Evolutionary conservation across 2,113 vertebrate genomes (phyloP).

Genomic region (Isurus oxyrinchus): DNA sequence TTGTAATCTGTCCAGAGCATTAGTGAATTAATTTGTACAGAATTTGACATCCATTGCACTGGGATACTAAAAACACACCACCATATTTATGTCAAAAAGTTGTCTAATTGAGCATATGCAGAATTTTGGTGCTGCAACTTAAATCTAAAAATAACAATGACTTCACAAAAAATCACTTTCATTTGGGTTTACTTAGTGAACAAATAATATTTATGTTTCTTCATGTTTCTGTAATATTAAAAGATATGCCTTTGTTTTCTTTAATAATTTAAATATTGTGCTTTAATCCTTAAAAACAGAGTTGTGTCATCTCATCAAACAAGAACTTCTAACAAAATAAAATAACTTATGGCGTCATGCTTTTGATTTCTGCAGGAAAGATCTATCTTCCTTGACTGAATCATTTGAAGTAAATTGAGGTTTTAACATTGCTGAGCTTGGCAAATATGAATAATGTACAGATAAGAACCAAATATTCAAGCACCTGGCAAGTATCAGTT

Average conservation of each 20-base stretch:
- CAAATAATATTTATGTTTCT: background rate
- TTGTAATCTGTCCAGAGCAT: background rate
- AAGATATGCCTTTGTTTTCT: background rate
- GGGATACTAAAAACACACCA: background rate
- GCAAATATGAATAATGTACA: background rate
- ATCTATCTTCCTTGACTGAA: background rate
- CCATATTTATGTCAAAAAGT: background rate
- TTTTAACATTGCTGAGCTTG: background rate
- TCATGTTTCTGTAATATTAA: background rate
- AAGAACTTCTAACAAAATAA: background rate
- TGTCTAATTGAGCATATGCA: background rate
- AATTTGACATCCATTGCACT: background rate
- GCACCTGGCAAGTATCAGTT: background rate
- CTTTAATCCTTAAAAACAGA: background rate
- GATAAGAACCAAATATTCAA: background rate
- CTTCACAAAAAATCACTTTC: background rate
- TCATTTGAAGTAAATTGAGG: constrained; percentile 9
- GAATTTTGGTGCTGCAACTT: background rate
- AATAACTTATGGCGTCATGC: background rate
- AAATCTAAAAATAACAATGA: background rate
- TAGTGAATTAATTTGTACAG: background rate
- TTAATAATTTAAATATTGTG: background rate
- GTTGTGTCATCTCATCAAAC: background rate
- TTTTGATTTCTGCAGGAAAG: background rate
- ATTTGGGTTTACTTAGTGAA: background rate